Base-by-base conservation (phyloP, 2,113 vertebrate genomes). In the Gallinago paraguaiae region DNA sequence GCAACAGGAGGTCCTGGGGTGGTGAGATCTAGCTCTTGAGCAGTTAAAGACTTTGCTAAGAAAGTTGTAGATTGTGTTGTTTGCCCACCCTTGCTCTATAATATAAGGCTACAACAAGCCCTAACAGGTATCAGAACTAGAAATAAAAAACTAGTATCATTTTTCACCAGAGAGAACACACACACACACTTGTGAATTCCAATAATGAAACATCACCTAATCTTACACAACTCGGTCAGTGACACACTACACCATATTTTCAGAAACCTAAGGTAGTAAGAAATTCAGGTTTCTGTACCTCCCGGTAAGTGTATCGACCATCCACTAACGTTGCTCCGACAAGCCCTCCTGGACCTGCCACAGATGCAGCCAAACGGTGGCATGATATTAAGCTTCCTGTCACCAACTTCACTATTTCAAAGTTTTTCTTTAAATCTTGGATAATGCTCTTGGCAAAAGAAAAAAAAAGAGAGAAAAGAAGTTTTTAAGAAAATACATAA, bases 391-490 rank as follows among this genome's bases (percentile, higher is more conserved):
- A 98, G 85, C 99, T 99, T 79, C 99, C 99, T 0, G 99, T 99
- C 92, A 99, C 99, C 98, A 99, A 61, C 88, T 99, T 99, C 82
- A 99, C 99, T 6, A 99, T 99, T 97, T 99, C 99, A 96, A 99
- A 99, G 94, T 99, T 99, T 97, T 99, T 99, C 98, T 99, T 99
- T 97, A 99, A 96, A 97, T 99, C 99, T 94, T 99, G 99, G 95
- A 99, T 99, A 96, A 99, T 99, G 97, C 99, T 99, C 99, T 99
- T 87, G 89, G 90, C 13, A 92, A 78, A 94, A 94, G 92, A 9
- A 96, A 12, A 33, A 53, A 65, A 71, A 37, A 57, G 76, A 17
- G 14, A 61, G 45, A 83, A 31, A 51, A 68, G 10, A 43, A 3
- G 22, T 51, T 70, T 86, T 84, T 31, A 72, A 59, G 88, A 74